A percentile compares a stretch with the other conserved stretches of the same genome.
Evolutionary conservation across 2,888 invertebrate genomes (phyloP).

Genomic region (Apamea epomidion): DNA sequence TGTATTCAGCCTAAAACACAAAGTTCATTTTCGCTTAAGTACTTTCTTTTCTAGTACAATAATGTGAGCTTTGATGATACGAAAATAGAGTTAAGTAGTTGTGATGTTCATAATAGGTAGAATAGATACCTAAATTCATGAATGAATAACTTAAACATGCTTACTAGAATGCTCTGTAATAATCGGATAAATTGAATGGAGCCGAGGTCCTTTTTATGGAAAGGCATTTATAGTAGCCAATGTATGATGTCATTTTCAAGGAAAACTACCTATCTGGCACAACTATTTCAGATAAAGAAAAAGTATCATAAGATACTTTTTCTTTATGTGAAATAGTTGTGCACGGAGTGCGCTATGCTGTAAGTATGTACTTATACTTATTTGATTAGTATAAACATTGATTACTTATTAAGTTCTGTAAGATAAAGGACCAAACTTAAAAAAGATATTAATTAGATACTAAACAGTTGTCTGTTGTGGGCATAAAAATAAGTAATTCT

Average conservation of each 20-base stretch:
- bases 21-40: neutral
- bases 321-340: neutral
- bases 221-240: neutral
- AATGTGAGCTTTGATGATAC: slow-evolving; percentile 23
- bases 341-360: no score
- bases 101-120: neutral
- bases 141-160: neutral
- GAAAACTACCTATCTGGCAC: neutral
- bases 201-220: slow-evolving; percentile 10
- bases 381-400: neutral
- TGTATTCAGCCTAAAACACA: slow-evolving; percentile 19
- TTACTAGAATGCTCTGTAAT: slow-evolving; percentile 2
- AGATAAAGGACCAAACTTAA: neutral
- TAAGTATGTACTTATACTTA: neutral
- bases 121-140: neutral
- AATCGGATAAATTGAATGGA: slow-evolving; percentile 22
- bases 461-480: neutral
- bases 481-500: neutral
- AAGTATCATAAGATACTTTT: neutral
- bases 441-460: neutral
- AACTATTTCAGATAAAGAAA: no score
- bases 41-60: neutral
- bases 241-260: slow-evolving; percentile 11
- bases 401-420: neutral
- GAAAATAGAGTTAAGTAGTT: neutral